Evolutionary conservation across 2,797 vertebrate genomes (phyloP).

Genomic region (Gymnothorax javanicus): DNA sequence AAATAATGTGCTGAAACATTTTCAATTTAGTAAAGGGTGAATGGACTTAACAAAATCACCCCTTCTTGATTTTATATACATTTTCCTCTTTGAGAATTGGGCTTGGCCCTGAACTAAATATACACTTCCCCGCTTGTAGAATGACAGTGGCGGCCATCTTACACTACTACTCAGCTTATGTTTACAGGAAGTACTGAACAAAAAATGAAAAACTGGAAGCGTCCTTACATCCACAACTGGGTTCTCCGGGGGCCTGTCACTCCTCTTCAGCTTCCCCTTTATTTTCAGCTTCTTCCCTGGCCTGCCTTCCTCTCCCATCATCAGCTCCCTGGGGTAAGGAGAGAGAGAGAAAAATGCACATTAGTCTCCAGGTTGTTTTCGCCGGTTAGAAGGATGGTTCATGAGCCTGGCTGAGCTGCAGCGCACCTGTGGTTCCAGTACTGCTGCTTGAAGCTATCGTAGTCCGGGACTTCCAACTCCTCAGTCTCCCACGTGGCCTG

Average conservation of each 20-base stretch:
- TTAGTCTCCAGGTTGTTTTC: neutral
- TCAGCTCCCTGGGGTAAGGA: constrained; percentile 79
- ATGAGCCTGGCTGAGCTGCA: neutral
- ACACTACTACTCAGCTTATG: neutral
- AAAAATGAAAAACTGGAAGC: neutral
- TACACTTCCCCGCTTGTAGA: neutral
- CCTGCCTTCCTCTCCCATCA: constrained; percentile 93
- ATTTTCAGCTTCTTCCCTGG: constrained; percentile 91
- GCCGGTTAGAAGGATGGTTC: neutral
- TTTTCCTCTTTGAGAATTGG: too few species aligned
- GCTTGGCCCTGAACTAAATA: too few species aligned
- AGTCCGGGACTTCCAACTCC: constrained; percentile 92
- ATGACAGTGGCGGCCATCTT: neutral
- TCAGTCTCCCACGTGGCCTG: constrained; percentile 96
- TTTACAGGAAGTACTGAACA: neutral
- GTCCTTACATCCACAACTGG: constrained; percentile 90
- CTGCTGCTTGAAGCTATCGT: constrained; percentile 84
- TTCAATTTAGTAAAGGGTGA: too few species aligned
- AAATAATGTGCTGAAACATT: too few species aligned
- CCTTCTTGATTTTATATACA: too few species aligned
- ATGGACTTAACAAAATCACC: too few species aligned
- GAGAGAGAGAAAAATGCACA: neutral
- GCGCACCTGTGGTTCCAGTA: constrained; percentile 96
- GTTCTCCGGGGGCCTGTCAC: constrained; percentile 91
- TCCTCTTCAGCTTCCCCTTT: constrained; percentile 84